Conservation (phyloP, 2,888 invertebrate species). For the Spatulosminthurus flaviceps region DNA sequence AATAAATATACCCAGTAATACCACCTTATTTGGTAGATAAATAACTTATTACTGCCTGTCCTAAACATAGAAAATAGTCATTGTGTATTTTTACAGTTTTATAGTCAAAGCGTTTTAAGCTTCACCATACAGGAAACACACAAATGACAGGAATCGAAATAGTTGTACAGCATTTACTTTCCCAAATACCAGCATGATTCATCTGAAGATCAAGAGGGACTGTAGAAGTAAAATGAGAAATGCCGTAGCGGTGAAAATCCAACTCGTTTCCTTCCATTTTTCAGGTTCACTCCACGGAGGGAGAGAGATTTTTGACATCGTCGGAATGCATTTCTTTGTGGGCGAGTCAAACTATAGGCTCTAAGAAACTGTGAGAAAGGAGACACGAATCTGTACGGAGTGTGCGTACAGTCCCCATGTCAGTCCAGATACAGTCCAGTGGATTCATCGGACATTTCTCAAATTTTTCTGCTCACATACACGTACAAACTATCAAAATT, state of each 20-base stretch:
- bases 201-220: no score
- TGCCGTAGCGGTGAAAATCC: not conserved
- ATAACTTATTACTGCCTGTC: no score
- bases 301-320: conserved; percentile 1
- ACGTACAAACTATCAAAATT: no score
- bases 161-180: no score
- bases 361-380: conserved; percentile 14
- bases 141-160: no score
- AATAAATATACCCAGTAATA: not conserved
- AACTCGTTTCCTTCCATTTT: not conserved
- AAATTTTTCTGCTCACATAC: not conserved
- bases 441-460: conserved; percentile 2
- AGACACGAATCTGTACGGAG: not conserved
- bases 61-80: no score
- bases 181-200: no score
- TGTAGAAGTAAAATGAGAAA: not conserved
- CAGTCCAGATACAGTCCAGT: not conserved
- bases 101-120: no score
- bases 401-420: not conserved
- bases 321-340: not conserved
- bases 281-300: not conserved
- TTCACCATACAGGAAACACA: no score
- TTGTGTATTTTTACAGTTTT: no score
- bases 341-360: not conserved
- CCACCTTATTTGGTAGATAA: no score